These are phyloP conservation scores for Drosophila punjabiensis DNA, from an alignment of 1,140 invertebrate species.

Conservation along the genomic window DNA sequence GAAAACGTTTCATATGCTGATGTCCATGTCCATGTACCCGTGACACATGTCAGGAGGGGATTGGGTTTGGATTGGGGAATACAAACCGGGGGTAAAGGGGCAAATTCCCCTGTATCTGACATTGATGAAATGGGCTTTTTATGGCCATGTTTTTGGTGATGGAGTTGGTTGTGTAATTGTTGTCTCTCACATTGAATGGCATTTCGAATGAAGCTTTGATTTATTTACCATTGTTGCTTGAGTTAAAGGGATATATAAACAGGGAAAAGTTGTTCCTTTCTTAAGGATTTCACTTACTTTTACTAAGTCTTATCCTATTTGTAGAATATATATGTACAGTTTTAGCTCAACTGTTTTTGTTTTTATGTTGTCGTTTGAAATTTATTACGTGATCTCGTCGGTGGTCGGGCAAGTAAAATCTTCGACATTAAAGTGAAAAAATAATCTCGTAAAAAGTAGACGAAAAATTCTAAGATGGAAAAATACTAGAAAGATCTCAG, in stretches of 20 bases:
- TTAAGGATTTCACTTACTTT: not conserved
- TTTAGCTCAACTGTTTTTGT: slow-evolving; percentile 15
- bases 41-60: slow-evolving; percentile 54
- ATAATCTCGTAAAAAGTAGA: slow-evolving; percentile 60
- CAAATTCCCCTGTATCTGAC: slow-evolving; percentile 48
- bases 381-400: slow-evolving; percentile 70
- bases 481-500: slow-evolving; percentile 36
- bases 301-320: not conserved
- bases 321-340: not conserved
- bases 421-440: slow-evolving; percentile 40
- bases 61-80: not conserved
- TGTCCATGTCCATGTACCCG: slow-evolving; percentile 57
- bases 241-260: slow-evolving; percentile 12
- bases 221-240: slow-evolving; percentile 5
- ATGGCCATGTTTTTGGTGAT: slow-evolving; percentile 61
- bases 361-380: slow-evolving; percentile 33
- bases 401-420: slow-evolving; percentile 15
- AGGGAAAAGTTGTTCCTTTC: not conserved
- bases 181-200: slow-evolving; percentile 50
- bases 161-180: slow-evolving; percentile 75
- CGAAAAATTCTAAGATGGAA: slow-evolving; percentile 43
- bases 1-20: slow-evolving; percentile 40
- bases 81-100: slow-evolving; percentile 1
- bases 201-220: slow-evolving; percentile 43
- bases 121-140: slow-evolving; percentile 78